phyloP scores from a whole-genome alignment of 2,888 invertebrate genomes.

The Troglohyphantes excavatus region DNA sequence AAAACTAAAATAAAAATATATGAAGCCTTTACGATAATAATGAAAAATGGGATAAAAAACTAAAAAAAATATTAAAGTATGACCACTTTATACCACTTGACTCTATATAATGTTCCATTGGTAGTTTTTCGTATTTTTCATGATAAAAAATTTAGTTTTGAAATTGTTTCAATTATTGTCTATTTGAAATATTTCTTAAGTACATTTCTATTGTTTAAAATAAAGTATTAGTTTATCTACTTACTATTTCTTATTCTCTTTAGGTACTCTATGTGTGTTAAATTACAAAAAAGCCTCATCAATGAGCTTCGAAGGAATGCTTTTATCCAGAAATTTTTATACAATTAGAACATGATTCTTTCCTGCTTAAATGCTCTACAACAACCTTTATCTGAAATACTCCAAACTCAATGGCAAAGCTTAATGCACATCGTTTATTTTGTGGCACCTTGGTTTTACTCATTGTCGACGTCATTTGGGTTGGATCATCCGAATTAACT shows the following conservation, averaged over 20 bases:
- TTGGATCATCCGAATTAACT: conserved; percentile 95
- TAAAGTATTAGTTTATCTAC: neutral
- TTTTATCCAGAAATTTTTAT: neutral
- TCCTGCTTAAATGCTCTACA: neutral
- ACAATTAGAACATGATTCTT: conserved; percentile 16
- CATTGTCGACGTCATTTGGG: conserved; percentile 97
- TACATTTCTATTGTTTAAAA: neutral
- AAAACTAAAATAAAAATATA: no score
- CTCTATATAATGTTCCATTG: no score
- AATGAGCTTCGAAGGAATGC: conserved; percentile 7
- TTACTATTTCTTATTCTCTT: neutral
- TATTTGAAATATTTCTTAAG: no score
- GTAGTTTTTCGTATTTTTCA: no score
- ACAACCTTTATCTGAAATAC: neutral
- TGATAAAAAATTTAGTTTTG: no score
- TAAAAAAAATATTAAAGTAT: no score
- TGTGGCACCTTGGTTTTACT: conserved; percentile 93
- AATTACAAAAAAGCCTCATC: neutral
- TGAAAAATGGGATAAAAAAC: no score
- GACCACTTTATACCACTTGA: no score
- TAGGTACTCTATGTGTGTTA: neutral
- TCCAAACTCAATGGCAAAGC: conserved; percentile 71
- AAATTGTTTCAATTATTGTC: no score
- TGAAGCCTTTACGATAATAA: no score
- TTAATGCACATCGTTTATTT: conserved; percentile 84